Evolutionary conservation across 2,888 invertebrate species (phyloP).

Genomic region (Zonitis immaculata): DNA sequence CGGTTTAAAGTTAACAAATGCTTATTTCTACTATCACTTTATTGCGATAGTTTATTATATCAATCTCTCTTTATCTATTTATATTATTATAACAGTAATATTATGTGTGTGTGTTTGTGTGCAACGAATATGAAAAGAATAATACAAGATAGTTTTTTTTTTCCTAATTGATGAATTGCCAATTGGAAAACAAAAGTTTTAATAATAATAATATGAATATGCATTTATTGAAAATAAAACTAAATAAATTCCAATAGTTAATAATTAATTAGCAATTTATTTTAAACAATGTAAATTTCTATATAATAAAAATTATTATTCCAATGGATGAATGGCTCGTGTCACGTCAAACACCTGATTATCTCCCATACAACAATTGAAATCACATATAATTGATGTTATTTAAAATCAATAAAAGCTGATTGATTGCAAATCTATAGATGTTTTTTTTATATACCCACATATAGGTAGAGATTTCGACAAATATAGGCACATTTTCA

Average conservation of each 20-base stretch:
- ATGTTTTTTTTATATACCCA: no score
- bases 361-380: neutral
- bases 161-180: no score
- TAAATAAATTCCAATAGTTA: no score
- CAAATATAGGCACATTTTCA: no score
- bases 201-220: neutral
- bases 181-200: neutral
- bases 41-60: constrained; percentile 3
- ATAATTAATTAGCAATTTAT: no score
- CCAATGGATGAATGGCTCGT: neutral
- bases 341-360: neutral
- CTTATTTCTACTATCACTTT: constrained; percentile 18
- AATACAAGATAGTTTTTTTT: no score
- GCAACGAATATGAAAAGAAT: constrained; percentile 18
- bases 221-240: no score
- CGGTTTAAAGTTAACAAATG: neutral
- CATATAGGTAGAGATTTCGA: no score
- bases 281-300: no score
- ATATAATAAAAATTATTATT: neutral
- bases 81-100: constrained; percentile 20
- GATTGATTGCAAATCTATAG: no score
- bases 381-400: no score
- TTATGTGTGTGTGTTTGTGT: constrained; percentile 9
- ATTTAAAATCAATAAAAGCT: no score
- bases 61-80: neutral